A percentile compares a stretch with the other conserved stretches of the same genome.
These are phyloP conservation scores for Pseudomyrmex cubaensis DNA, from an alignment of 1,140 invertebrate genomes.

Conservation along the genomic window DNA sequence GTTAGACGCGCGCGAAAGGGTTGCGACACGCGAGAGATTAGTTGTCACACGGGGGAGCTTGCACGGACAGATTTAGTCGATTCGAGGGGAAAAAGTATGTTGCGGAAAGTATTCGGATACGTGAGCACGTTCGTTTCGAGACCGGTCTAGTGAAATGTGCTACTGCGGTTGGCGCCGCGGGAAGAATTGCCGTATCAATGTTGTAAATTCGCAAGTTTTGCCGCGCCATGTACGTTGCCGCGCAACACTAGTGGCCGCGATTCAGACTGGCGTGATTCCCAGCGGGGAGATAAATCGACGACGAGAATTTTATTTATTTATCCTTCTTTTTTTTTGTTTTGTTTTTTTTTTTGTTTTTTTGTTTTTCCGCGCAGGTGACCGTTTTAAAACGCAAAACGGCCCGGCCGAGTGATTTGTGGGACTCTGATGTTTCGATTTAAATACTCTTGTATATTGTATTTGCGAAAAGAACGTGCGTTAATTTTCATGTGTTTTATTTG, in stretches of 20 bases:
- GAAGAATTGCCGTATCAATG: conserved; percentile 51
- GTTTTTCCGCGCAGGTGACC: not conserved
- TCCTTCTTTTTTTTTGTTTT: not conserved
- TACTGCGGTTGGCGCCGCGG: conserved; percentile 42
- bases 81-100: conserved; percentile 36
- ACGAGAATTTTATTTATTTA: conserved; percentile 1
- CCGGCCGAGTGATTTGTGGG: conserved; percentile 10
- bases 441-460: not conserved
- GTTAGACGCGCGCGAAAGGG: not conserved
- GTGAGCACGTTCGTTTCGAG: conserved; percentile 40
- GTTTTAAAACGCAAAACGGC: conserved; percentile 20
- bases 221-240: conserved; percentile 6
- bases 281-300: conserved; percentile 41
- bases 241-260: conserved; percentile 16
- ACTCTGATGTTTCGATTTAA: not conserved
- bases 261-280: conserved; percentile 43
- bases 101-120: conserved; percentile 49
- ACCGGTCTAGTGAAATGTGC: conserved; percentile 31
- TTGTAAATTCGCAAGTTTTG: conserved; percentile 58
- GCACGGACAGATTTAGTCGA: conserved; percentile 37
- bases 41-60: conserved; percentile 1
- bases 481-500: not conserved
- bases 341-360: too few relatives aligned
- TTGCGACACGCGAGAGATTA: conserved; percentile 27
- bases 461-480: not conserved